Evolutionary conservation across 2,113 vertebrate species (phyloP).

Genomic region (Nyctibius bracteatus): DNA sequence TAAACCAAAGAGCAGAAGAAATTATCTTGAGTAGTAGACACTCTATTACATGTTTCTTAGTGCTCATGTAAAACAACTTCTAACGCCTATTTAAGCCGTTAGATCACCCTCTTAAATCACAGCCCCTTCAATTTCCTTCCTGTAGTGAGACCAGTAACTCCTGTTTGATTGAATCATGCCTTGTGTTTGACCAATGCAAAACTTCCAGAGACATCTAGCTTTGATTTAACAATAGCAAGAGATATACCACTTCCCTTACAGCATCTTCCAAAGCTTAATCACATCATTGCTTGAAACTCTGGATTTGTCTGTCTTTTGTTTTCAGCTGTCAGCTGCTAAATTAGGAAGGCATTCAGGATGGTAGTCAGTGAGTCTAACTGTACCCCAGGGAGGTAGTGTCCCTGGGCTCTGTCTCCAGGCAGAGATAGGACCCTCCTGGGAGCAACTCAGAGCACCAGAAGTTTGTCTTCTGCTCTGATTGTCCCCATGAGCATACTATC

Average conservation of each 20-base stretch:
- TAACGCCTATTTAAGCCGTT: not conserved
- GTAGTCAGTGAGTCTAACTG: not conserved
- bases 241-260: not conserved
- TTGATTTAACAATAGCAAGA: slow-evolving; percentile 10
- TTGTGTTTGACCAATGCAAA: not conserved
- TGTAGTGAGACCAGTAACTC: not conserved
- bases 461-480: not conserved
- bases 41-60: not conserved
- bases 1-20: not conserved
- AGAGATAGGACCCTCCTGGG: not conserved
- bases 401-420: not conserved
- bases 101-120: not conserved
- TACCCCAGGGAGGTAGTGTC: not conserved
- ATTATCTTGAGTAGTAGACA: not conserved
- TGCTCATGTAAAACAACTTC: not conserved
- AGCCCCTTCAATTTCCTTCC: not conserved
- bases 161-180: not conserved
- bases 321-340: slow-evolving; percentile 6
- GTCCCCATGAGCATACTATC: not conserved
- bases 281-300: not conserved
- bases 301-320: not conserved
- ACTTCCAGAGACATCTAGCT: not conserved
- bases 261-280: not conserved
- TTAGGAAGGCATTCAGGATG: not conserved
- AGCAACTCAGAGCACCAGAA: not conserved